Percentiles rank a stretch among this genome's conserved stretches.
Conservation (phyloP, 2,888 invertebrate species). For the Phoronis australis region DNA sequence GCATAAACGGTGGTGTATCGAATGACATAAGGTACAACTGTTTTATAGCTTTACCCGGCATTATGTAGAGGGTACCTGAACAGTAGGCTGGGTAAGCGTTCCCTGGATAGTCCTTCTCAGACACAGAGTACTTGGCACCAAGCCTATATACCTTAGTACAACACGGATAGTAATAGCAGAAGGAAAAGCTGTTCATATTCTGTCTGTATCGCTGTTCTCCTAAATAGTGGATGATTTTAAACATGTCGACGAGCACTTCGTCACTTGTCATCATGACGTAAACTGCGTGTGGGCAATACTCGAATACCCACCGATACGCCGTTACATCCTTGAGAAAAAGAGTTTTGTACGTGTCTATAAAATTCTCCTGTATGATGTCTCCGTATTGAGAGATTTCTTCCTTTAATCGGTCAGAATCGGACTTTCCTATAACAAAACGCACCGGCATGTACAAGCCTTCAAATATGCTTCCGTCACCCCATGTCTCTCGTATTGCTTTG, state of each 20-base stretch:
- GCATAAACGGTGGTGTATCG: conserved; percentile 17
- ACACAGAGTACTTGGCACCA: conserved; percentile 1
- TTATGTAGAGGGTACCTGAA: conserved; percentile 10
- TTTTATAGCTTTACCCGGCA: conserved; percentile 3
- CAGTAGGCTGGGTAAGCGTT: conserved; percentile 12
- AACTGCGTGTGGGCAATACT: conserved; percentile 5
- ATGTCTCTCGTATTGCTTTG: conserved; percentile 10
- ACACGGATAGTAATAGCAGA: conserved; percentile 14
- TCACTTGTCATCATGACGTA: conserved; percentile 14
- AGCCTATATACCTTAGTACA: conserved; percentile 6
- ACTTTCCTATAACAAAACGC: conserved; percentile 4
- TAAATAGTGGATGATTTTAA: conserved; percentile 9
- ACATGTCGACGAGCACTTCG: conserved; percentile 12
- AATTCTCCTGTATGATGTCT: conserved; percentile 11
- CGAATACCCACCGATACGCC: conserved; percentile 9
- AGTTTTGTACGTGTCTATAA: conserved; percentile 7
- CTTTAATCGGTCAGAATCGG: not conserved
- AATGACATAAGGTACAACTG: conserved; percentile 11
- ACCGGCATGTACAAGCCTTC: conserved; percentile 2
- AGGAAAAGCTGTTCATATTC: not conserved
- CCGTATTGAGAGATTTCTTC: conserved; percentile 5
- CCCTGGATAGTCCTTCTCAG: conserved; percentile 8
- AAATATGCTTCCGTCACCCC: conserved; percentile 3
- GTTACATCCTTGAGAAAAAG: conserved; percentile 8
- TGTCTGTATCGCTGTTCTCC: not conserved